These are phyloP conservation scores for Vombatus ursinus DNA, from an alignment of 2,113 vertebrate genomes.

Conservation along the genomic window DNA sequence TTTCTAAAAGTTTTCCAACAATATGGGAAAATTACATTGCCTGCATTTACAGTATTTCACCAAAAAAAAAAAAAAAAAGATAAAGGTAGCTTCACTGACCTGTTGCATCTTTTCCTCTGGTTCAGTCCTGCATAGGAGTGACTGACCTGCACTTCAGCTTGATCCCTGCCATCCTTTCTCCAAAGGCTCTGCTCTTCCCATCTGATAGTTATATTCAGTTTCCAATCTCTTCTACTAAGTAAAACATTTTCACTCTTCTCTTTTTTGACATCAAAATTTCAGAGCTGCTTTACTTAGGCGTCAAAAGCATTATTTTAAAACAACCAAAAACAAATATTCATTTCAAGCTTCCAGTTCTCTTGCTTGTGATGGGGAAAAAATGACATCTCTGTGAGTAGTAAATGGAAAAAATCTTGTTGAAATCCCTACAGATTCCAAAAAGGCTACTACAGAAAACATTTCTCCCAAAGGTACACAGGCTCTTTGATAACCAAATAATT, in stretches of 20 bases:
- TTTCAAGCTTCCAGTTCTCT: not conserved
- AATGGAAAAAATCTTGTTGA: not conserved
- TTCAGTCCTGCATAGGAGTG: not conserved
- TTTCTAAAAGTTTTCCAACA: conserved; percentile 21
- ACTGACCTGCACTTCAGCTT: not conserved
- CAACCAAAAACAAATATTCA: not conserved
- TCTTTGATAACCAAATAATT: not conserved
- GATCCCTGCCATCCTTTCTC: not conserved
- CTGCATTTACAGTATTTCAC: not conserved
- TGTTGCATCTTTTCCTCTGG: not conserved
- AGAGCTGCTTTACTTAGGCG: not conserved
- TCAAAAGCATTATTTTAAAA: not conserved
- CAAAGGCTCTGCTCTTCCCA: not conserved
- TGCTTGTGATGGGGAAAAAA: not conserved
- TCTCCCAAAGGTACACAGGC: not conserved
- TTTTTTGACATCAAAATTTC: not conserved
- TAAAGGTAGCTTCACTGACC: not conserved
- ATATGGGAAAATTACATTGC: not conserved
- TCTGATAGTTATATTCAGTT: not conserved
- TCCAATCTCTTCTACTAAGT: not conserved
- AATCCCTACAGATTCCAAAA: not conserved
- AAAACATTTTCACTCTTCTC: not conserved
- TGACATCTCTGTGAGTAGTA: not conserved
- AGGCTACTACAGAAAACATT: not conserved
- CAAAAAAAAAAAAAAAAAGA: not conserved